Percentiles rank a stretch among this genome's conserved stretches.
These are phyloP conservation scores for Dryobotodes eremita DNA, from an alignment of 2,888 invertebrate species.

Conservation along the genomic window DNA sequence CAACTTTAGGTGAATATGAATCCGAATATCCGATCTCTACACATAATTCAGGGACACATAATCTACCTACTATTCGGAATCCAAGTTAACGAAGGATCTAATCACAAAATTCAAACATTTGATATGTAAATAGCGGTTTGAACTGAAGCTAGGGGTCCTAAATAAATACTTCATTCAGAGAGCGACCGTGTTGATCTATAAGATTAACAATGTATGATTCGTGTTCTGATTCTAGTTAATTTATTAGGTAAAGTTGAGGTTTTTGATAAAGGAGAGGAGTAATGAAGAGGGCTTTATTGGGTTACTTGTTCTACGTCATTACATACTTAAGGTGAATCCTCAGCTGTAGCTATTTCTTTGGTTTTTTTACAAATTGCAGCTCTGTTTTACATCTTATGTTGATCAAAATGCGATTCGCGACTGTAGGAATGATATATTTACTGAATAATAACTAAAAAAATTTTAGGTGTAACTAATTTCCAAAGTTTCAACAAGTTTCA, in stretches of 20 bases:
- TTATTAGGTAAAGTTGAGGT: background rate
- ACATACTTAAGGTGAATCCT: too few species aligned
- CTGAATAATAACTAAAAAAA: too few species aligned
- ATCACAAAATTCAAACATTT: conserved; percentile 35
- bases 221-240: conserved; percentile 9
- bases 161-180: conserved; percentile 39
- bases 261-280: background rate
- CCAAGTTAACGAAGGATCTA: conserved; percentile 18
- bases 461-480: too few species aligned
- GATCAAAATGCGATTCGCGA: too few species aligned
- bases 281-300: background rate
- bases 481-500: too few species aligned
- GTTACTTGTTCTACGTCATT: background rate
- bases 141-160: conserved; percentile 27
- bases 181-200: conserved; percentile 1
- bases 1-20: too few species aligned
- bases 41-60: background rate
- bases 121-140: conserved; percentile 28
- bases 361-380: too few species aligned
- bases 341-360: too few species aligned
- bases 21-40: too few species aligned
- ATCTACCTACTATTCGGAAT: background rate
- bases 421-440: too few species aligned
- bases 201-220: conserved; percentile 14
- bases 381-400: too few species aligned